Percentiles rank a stretch among this genome's conserved stretches.
These are phyloP conservation scores for Drosophila acutilabella DNA, from an alignment of 2,888 invertebrate species.

Conservation along the genomic window DNA sequence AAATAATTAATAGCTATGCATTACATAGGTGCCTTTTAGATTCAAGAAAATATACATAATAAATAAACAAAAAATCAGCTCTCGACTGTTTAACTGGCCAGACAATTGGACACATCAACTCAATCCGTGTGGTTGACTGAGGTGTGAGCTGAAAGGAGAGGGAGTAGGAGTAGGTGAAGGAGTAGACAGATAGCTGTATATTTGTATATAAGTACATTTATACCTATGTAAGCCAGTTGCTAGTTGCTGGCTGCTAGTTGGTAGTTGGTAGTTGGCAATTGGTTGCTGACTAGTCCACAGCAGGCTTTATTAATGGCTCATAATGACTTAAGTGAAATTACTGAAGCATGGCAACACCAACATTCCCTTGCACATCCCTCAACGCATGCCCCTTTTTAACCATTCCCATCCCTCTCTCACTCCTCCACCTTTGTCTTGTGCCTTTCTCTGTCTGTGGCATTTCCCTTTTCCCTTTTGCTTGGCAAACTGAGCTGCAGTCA, in stretches of 20 bases:
- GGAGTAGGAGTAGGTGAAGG: not conserved
- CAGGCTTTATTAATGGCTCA: conserved; percentile 79
- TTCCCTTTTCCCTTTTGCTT: conserved; percentile 38
- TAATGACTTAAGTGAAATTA: conserved; percentile 83
- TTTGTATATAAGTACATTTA: conserved; percentile 35
- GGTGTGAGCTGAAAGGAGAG: not conserved
- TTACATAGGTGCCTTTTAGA: too few relatives aligned
- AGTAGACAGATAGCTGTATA: conserved; percentile 21
- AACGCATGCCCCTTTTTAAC: not conserved
- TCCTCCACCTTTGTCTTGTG: not conserved
- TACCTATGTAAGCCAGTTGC: conserved; percentile 41
- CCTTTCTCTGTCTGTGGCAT: conserved; percentile 43
- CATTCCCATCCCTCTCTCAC: not conserved
- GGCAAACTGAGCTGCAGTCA: conserved; percentile 60
- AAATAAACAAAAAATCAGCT: too few relatives aligned
- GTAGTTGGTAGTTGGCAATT: conserved; percentile 24
- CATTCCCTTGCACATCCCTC: conserved; percentile 23
- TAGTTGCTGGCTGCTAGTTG: conserved; percentile 15
- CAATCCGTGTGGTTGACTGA: not conserved
- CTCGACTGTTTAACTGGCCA: not conserved
- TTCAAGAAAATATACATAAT: too few relatives aligned
- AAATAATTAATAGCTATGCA: too few relatives aligned
- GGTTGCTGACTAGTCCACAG: conserved; percentile 47
- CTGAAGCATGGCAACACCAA: conserved; percentile 80
- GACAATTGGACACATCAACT: not conserved